Evolutionary conservation across 2,888 invertebrate genomes (phyloP), one percentile per base, ranked within the genome.

Genomic region (Clunio marinus): DNA sequence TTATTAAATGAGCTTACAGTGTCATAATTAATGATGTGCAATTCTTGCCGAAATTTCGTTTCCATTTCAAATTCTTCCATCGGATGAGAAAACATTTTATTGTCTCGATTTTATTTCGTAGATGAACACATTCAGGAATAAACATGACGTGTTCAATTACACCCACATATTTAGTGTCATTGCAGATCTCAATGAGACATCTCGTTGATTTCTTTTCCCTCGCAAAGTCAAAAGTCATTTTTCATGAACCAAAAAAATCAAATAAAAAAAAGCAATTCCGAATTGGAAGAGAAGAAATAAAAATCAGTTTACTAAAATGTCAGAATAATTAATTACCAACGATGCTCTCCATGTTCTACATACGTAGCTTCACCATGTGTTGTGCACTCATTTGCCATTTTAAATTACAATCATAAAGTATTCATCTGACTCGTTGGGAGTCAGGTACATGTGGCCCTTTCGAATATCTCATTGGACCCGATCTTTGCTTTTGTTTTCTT

Each of bases 371-470:
- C 41, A 4, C 45, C 25, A 17, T 41, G 24, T 17, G 58, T 5
- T 58, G 63, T 65, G 63, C 63, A 65, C 63, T 65, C 63, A 65
- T 65, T 65, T 65, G 63, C 63, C 63, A 65, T 65, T 46, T 65
- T 27, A 46, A 51, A 65, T 27, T 45, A 65, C 28, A 28, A 65
- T 65, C 63, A 65, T 65, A 65, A 65, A 65, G 45, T 46, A 65
- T 51, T 51, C 51, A 62, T 41, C 41, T 62, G 41, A 35, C 37
- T 59, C 20, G 13, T 22, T n/a, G 10, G 22, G 51, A 22, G 20
- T 22, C 51, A 51, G 51, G 51, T 51, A 51, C 51, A 51, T 22
- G 17, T 51, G 51, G 51, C 17, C 51, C 45, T n/a, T 51, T n/a
- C 22, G 22, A 51, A 51, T 51, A 51, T 51, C 51, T 20, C 10